Base-by-base conservation (phyloP, 2,888 invertebrate genomes). In the Synanthedon tipuliformis region DNA sequence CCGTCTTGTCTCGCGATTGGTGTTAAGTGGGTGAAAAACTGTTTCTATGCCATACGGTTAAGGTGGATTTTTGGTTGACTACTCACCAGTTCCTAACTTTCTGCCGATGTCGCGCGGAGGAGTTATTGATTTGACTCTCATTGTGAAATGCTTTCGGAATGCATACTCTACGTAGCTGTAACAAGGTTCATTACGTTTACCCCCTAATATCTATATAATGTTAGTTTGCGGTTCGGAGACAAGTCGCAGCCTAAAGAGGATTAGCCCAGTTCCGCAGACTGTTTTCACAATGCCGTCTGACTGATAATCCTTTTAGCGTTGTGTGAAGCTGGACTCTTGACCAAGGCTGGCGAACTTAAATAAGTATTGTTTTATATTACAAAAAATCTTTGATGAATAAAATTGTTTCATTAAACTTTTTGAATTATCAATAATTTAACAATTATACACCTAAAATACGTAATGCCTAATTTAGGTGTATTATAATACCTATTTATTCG, bases 121-220 rank as follows among this genome's bases (percentile, higher is more conserved):
- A 77, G 68, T 73, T 78, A 76, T 81, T 75, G 77, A 79, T 81
- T 76, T 71, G 66, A 65, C 62, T 73, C 67, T 69, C 61, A 64
- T 62, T 68, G 59, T 62, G 56, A 69, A 65, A 66, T 65, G 66
- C 56, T 57, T 63, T 63, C 63, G 65, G 66, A 71, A 59, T 69
- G 63, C 68, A 62, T 64, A 60, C 64, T 69, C 64, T 68, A 69
- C 68, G 63, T 57, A 58, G 51, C 61, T 52, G 60, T 45, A 45
- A 45, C 45, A 45, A 45, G 45, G 45, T 45, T 15, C n/a, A 45
- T 45, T 13, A 45, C 13, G 15, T 45, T 15, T 15, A 15, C 15
- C 15, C 15, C 3, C 61, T 63, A 60, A 53, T 61, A 54, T 57
- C n/a, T n/a, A 57, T 55, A 34, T 23, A 34, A 34, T 34, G 34